These are phyloP conservation scores for Orientallactaga sibirica DNA, from an alignment of 2,797 vertebrate species.

Conservation along the genomic window DNA sequence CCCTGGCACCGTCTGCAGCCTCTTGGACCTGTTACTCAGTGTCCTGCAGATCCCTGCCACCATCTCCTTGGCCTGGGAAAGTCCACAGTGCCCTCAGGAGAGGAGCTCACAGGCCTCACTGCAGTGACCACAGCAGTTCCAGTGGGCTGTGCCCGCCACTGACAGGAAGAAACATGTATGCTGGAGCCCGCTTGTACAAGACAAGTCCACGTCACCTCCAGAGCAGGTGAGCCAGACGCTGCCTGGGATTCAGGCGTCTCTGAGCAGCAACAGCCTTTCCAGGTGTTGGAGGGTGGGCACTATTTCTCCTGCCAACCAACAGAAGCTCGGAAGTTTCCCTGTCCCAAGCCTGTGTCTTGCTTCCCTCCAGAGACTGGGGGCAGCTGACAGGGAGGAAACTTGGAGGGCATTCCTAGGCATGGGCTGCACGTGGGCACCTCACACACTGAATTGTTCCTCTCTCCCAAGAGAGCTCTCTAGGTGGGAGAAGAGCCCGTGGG, in stretches of 20 bases:
- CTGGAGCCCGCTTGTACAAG: background rate
- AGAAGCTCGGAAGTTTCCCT: background rate
- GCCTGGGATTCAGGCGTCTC: background rate
- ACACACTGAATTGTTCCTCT: background rate
- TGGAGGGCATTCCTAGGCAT: too few relatives aligned
- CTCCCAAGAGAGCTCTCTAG: background rate
- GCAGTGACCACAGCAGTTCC: background rate
- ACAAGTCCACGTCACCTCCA: background rate
- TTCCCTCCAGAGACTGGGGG: background rate
- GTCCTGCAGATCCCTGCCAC: background rate
- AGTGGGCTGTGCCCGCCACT: background rate
- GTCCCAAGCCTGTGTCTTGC: background rate
- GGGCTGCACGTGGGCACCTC: accelerated
- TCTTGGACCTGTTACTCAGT: too few relatives aligned
- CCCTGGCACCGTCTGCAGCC: accelerated
- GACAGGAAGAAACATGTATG: background rate
- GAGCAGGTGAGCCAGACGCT: background rate
- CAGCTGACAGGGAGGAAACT: background rate
- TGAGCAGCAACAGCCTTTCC: background rate
- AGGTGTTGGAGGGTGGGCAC: too few relatives aligned
- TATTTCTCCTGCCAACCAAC: background rate
- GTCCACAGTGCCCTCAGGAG: background rate
- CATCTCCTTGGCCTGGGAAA: background rate
- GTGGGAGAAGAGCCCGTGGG: accelerated
- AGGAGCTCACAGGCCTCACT: background rate